Percentiles rank a stretch among this genome's conserved stretches.
These are phyloP conservation scores for Lepus americanus DNA, from an alignment of 2,113 vertebrate genomes.

Conservation along the genomic window DNA sequence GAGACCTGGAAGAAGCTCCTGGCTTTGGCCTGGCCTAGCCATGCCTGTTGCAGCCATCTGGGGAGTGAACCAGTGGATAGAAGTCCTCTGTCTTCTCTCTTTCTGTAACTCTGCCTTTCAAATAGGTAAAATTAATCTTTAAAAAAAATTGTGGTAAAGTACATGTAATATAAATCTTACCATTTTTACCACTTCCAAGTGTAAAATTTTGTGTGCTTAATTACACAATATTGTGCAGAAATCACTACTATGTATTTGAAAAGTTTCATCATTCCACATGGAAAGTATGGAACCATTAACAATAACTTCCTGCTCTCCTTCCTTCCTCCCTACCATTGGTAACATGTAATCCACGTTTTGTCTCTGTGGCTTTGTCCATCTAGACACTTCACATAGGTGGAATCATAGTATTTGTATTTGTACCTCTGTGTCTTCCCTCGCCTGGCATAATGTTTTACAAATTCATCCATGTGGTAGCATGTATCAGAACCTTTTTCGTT, in stretches of 20 bases:
- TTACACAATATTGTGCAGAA: background rate
- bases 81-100: too few relatives aligned
- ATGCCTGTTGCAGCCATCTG: too few relatives aligned
- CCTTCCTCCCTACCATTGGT: background rate
- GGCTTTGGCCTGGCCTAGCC: too few relatives aligned
- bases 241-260: background rate
- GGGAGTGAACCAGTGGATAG: too few relatives aligned
- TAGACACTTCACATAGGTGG: background rate
- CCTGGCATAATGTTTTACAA: background rate
- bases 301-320: background rate
- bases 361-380: background rate
- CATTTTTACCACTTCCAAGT: background rate
- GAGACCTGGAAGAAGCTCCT: too few relatives aligned
- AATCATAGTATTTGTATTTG: background rate
- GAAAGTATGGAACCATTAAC: background rate
- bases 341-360: slow-evolving; percentile 10
- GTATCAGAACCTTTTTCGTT: background rate
- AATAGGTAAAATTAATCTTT: too few relatives aligned
- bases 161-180: background rate
- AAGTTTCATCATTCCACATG: background rate
- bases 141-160: background rate
- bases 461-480: background rate
- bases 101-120: too few relatives aligned
- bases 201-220: slow-evolving; percentile 4
- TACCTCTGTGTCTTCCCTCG: background rate